These are phyloP conservation scores for Dermatemys mawii DNA, from an alignment of 2,113 vertebrate species.

Conservation along the genomic window DNA sequence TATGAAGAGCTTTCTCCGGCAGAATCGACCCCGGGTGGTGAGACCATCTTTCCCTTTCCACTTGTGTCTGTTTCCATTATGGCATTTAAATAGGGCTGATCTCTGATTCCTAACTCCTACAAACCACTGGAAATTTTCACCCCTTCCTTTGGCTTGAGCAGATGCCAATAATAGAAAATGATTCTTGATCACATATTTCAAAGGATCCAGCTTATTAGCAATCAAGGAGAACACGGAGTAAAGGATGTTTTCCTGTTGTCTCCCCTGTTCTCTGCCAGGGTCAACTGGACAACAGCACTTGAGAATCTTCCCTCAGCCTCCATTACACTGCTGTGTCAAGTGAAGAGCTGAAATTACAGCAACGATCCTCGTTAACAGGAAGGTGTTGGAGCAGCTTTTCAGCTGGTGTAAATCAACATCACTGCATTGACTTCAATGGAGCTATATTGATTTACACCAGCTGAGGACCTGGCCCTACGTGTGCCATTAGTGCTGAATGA, in stretches of 20 bases:
- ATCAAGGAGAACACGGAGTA: background rate
- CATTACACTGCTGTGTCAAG: background rate
- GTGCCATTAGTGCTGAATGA: background rate
- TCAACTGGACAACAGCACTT: background rate
- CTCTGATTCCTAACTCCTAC: background rate
- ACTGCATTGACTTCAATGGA: background rate
- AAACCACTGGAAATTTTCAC: accelerated
- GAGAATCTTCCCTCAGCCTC: background rate
- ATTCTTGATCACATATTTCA: background rate
- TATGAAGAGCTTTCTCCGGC: slow-evolving; percentile 92
- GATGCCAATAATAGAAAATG: background rate
- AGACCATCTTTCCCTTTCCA: slow-evolving; percentile 21
- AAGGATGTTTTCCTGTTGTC: background rate
- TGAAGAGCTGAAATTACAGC: background rate
- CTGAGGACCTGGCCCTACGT: background rate
- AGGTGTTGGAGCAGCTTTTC: background rate
- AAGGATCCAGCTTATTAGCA: background rate
- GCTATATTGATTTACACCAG: background rate
- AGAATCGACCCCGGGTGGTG: slow-evolving; percentile 87
- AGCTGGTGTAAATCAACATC: background rate
- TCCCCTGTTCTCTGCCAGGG: background rate
- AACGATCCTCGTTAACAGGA: background rate
- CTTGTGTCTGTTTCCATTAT: background rate
- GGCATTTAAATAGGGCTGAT: background rate
- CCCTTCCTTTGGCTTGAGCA: background rate